Conservation (phyloP, 1,140 invertebrate species). For the Calycopis cecrops region DNA sequence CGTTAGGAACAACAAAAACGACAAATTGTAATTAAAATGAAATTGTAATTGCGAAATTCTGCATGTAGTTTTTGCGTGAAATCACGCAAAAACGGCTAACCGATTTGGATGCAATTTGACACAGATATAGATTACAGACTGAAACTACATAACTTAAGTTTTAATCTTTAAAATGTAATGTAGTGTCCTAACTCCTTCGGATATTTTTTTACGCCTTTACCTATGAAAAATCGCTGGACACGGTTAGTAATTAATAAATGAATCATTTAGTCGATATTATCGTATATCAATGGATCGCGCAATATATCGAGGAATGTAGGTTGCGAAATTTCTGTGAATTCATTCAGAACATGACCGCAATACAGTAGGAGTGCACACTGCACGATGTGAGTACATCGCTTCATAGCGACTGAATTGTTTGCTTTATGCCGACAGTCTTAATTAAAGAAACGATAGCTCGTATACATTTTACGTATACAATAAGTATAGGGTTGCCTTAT, state of each 20-base stretch:
- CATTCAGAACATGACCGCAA: neutral
- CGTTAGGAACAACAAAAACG: too few relatives aligned
- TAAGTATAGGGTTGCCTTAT: too few relatives aligned
- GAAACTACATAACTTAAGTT: neutral
- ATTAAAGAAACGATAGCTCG: too few relatives aligned
- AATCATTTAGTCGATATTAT: neutral
- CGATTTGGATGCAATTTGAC: neutral
- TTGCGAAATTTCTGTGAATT: slow-evolving; percentile 8
- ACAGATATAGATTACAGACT: neutral
- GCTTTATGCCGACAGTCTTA: neutral
- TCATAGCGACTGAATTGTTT: neutral
- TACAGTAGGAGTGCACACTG: neutral
- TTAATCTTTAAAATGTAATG: too few relatives aligned
- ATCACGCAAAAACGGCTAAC: neutral
- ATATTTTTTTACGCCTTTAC: neutral
- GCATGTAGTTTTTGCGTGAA: neutral
- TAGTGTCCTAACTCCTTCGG: neutral
- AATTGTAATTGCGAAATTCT: neutral
- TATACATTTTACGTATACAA: too few relatives aligned
- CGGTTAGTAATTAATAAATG: too few relatives aligned
- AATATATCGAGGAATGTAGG: slow-evolving; percentile 2
- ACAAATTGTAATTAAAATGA: too few relatives aligned
- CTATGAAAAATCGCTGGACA: neutral
- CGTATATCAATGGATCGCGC: neutral
- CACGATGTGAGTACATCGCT: neutral